Percentiles rank a stretch among this genome's conserved stretches.
phyloP scores from a whole-genome alignment of 2,797 vertebrate species.

The Micropoecilia bifurca region DNA sequence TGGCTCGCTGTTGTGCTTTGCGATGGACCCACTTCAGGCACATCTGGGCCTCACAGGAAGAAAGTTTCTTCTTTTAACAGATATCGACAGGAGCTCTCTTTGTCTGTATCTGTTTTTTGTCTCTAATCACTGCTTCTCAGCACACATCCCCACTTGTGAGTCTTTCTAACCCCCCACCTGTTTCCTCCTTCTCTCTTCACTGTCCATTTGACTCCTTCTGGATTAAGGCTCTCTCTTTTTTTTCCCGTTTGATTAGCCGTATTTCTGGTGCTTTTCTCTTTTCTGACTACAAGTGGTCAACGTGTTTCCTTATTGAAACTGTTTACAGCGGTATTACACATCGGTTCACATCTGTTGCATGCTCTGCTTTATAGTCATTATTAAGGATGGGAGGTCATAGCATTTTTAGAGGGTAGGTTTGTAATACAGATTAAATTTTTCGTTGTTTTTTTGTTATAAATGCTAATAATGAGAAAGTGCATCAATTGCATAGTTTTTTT shows the following conservation, averaged over 20 bases:
- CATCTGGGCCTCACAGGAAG: conserved; percentile 58
- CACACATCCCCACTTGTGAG: conserved; percentile 18
- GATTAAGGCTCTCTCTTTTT: conserved; percentile 6
- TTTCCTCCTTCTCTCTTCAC: neutral
- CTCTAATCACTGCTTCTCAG: conserved; percentile 28
- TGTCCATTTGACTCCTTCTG: conserved; percentile 11
- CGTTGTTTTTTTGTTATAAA: neutral
- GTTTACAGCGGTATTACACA: conserved; percentile 50
- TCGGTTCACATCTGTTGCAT: conserved; percentile 20
- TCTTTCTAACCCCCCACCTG: neutral
- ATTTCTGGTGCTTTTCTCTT: conserved; percentile 32
- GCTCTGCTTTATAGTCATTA: conserved; percentile 9
- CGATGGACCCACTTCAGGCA: conserved; percentile 50
- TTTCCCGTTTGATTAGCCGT: conserved; percentile 5
- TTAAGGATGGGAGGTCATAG: conserved; percentile 12
- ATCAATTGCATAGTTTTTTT: conserved; percentile 4
- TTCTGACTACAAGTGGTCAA: conserved; percentile 22
- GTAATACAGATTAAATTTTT: conserved; percentile 11
- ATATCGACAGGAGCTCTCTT: conserved; percentile 55
- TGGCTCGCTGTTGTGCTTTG: conserved; percentile 54
- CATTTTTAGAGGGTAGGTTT: conserved; percentile 11
- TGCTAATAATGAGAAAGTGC: neutral
- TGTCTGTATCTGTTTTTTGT: conserved; percentile 55
- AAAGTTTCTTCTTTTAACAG: conserved; percentile 53
- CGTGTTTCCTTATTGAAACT: conserved; percentile 15